A percentile compares a stretch with the other conserved stretches of the same genome.
Conservation (phyloP, 2,113 vertebrate species). For the Malurus cyaneus region DNA sequence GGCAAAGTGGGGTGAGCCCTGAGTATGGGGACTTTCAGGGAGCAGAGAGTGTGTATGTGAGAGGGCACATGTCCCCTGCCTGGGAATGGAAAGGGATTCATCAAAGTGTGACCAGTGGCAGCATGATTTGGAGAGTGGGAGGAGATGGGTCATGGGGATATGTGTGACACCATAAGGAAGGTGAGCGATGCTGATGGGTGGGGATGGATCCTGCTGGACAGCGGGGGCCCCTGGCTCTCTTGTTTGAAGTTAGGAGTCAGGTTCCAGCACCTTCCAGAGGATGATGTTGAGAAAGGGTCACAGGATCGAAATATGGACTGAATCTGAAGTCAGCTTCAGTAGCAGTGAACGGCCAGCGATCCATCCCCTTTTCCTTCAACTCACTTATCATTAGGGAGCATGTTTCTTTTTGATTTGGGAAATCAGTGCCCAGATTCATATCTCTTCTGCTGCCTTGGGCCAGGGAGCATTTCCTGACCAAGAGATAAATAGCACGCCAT, state of each 20-base stretch:
- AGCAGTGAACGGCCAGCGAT: neutral
- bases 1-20: neutral
- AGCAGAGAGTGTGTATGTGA: neutral
- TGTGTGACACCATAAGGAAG: neutral
- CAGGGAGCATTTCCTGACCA: neutral
- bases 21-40: fast-evolving
- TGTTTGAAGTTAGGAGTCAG: neutral
- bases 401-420: neutral
- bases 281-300: neutral
- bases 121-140: neutral
- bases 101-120: neutral
- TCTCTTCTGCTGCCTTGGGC: neutral
- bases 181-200: neutral
- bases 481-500: neutral
- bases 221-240: neutral
- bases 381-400: neutral
- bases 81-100: neutral
- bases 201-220: neutral
- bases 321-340: neutral
- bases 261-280: neutral
- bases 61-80: fast-evolving
- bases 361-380: neutral
- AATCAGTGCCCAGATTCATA: neutral
- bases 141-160: neutral
- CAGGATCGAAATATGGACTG: neutral